Percentiles rank a stretch among this genome's conserved stretches.
These are phyloP conservation scores for Ageneiosus marmoratus DNA, from an alignment of 2,113 vertebrate genomes.

Conservation along the genomic window DNA sequence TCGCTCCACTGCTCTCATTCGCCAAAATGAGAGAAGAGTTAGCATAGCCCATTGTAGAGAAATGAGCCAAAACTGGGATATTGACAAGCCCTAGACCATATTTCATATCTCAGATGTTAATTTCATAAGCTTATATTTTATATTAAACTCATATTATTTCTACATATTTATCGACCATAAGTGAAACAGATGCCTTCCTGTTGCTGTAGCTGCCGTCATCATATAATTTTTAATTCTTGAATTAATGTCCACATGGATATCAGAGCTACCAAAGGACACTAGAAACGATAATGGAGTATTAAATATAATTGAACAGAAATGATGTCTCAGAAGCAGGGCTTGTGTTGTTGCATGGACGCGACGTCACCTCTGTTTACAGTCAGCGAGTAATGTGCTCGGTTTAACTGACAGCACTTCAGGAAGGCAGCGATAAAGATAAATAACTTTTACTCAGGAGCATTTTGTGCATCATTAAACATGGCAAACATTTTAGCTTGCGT, in stretches of 20 bases:
- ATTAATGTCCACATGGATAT: neutral
- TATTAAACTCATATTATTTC: neutral
- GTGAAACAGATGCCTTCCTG: neutral
- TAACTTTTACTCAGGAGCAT: constrained; percentile 89
- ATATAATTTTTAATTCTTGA: neutral
- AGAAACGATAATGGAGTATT: neutral
- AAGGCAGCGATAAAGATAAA: constrained; percentile 90
- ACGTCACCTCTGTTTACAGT: constrained; percentile 35
- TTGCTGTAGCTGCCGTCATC: neutral
- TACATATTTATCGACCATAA: neutral
- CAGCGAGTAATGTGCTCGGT: constrained; percentile 67
- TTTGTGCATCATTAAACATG: constrained; percentile 94
- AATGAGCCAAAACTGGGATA: constrained; percentile 10
- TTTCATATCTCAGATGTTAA: constrained; percentile 2
- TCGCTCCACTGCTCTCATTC: constrained; percentile 40
- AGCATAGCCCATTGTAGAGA: constrained; percentile 25
- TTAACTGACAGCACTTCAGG: constrained; percentile 78
- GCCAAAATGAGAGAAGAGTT: constrained; percentile 47
- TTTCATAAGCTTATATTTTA: neutral
- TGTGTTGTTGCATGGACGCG: neutral
- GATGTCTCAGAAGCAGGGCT: neutral
- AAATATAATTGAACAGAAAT: neutral
- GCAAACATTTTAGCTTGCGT: constrained; percentile 87
- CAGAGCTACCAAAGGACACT: neutral
- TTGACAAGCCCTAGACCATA: constrained; percentile 4